Percentiles rank a stretch among this genome's conserved stretches.
Evolutionary conservation across 2,888 invertebrate species (phyloP).

Genomic region (Lithophane socia): DNA sequence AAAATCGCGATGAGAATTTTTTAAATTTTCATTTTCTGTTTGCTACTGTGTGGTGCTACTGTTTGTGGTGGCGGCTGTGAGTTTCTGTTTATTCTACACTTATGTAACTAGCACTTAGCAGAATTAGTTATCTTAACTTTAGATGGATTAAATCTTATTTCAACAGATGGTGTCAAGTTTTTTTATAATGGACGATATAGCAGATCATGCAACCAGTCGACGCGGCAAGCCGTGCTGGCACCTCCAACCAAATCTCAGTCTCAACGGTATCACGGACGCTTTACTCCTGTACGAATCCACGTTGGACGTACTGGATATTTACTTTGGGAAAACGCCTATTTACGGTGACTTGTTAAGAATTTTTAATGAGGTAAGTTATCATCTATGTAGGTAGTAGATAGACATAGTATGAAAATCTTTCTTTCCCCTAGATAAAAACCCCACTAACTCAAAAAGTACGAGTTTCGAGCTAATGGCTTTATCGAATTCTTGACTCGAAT

Average conservation of each 20-base stretch:
- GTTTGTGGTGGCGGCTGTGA: background rate
- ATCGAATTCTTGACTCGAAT: too few relatives aligned
- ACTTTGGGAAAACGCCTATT: constrained; percentile 31
- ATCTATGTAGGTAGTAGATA: background rate
- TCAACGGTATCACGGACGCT: constrained; percentile 42
- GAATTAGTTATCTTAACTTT: background rate
- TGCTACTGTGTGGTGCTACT: background rate
- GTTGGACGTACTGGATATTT: constrained; percentile 33
- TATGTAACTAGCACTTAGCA: background rate
- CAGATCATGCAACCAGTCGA: constrained; percentile 22
- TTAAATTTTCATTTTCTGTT: background rate
- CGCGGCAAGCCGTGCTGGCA: constrained; percentile 53
- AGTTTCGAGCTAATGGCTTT: too few relatives aligned
- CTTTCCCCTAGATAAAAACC: too few relatives aligned
- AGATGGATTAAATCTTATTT: background rate
- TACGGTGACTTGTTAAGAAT: constrained; percentile 31
- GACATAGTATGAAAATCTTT: background rate
- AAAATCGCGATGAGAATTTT: background rate
- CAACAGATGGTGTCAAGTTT: constrained; percentile 23
- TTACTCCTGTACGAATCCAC: constrained; percentile 32
- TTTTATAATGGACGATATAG: constrained; percentile 38
- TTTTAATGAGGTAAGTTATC: constrained; percentile 42
- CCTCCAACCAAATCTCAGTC: constrained; percentile 21
- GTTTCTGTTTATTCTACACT: background rate
- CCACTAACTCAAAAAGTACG: too few relatives aligned